Evolutionary conservation across 64 coral and sea anemone genomes (phyloP), one percentile per base, ranked within the genome.

Genomic region (Montipora sp.): DNA sequence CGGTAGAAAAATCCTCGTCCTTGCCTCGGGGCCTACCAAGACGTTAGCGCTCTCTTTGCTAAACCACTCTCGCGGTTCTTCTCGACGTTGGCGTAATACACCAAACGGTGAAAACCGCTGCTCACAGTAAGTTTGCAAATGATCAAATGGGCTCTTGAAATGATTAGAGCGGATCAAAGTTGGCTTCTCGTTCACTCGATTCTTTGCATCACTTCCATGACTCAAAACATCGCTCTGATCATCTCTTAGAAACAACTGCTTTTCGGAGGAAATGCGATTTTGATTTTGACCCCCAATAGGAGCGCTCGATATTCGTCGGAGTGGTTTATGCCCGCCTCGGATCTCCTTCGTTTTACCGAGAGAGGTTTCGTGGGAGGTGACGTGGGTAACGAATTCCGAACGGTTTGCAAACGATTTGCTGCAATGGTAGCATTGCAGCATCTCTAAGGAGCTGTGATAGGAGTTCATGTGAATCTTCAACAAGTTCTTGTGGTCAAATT

Each of bases 401-500:
- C 95, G 95, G 46, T 97, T 89, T 18, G 91, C 48, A 67, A 97
- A 97, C 13, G 95, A 97, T 80, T 87, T 81, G 65, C 95, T 92
- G 61, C 95, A 97, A 53, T 97, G 78, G 59, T 94, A 92, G 63
- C 95, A 97, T 43, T 97, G 93, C 59, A 94, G 24, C 22, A 97
- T 86, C 9, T 97, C 95, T 15, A 94, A 60, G 16, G 88, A 93
- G 44, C 95, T 97, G 53, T 97, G 95, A 24, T 97, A 97, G 0
- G 91, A 94, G 48, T 97, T 93, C 61, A 97, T 94, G 48, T 97
- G 95, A 21, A 97, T 97, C 61, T 91, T 90, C 16, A 97, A 66
- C 49, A 97, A 66, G 69, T 97, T 97, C 92, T 93, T 97, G 89
- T 97, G 95, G 68, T 97, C 95, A 22, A 97, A 97, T 24, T 90